Conservation (phyloP, 37 sponge, comb jelly and placozoan genomes). For the Beroe ovata region DNA sequence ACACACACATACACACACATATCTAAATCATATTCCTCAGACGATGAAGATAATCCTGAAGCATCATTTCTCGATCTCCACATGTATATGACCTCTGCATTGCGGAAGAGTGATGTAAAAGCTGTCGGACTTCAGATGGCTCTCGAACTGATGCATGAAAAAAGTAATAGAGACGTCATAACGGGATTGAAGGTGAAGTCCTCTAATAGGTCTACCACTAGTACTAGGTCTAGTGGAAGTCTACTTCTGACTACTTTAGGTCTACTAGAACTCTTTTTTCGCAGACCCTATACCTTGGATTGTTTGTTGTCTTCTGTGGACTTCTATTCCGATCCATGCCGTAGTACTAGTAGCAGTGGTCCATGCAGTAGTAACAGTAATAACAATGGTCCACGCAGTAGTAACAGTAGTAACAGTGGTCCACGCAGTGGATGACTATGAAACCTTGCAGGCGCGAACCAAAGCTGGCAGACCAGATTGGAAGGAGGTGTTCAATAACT, state of each 20-base stretch:
- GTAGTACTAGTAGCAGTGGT: too few species aligned
- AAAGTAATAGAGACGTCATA: constrained; percentile 83
- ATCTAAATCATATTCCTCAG: not conserved
- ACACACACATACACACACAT: too few species aligned
- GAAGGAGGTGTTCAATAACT: constrained; percentile 79
- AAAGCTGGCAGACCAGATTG: constrained; percentile 88
- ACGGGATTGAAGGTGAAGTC: constrained; percentile 80
- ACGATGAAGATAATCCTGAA: constrained; percentile 70
- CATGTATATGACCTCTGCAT: constrained; percentile 93
- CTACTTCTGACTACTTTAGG: too few species aligned
- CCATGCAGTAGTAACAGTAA: too few species aligned
- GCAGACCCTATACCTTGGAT: too few species aligned
- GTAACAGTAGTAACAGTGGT: too few species aligned
- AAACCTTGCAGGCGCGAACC: constrained; percentile 74
- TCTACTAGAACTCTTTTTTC: too few species aligned
- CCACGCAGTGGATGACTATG: too few species aligned
- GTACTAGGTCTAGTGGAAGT: too few species aligned
- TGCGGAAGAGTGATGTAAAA: constrained; percentile 86
- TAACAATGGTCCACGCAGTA: too few species aligned
- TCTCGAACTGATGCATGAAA: constrained; percentile 87
- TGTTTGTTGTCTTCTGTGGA: not conserved
- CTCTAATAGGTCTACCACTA: too few species aligned
- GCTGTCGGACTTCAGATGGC: constrained; percentile 93
- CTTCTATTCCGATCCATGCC: not conserved
- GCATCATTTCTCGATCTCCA: constrained; percentile 85